A percentile compares a stretch with the other conserved stretches of the same genome.
Evolutionary conservation across 2,888 invertebrate genomes (phyloP).

Genomic region (Drosophila helvetica): DNA sequence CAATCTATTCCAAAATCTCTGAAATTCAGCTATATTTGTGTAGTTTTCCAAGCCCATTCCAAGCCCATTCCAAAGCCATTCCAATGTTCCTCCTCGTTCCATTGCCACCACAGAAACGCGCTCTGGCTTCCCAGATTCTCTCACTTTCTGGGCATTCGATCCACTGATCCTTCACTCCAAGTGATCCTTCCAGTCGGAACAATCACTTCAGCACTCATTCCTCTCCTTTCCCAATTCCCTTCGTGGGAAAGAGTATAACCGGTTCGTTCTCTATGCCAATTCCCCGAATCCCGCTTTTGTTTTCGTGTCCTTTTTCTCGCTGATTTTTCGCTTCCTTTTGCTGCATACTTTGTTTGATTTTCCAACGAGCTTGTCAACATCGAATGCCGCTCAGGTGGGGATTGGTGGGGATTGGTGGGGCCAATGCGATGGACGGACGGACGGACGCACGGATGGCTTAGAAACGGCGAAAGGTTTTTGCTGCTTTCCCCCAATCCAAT

Average conservation of each 20-base stretch:
- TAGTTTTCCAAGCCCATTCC: no score
- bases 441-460: neutral
- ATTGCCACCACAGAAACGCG: no score
- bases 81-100: no score
- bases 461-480: neutral
- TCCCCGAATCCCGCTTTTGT: constrained; percentile 11
- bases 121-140: no score
- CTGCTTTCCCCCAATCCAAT: neutral
- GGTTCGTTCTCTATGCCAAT: neutral
- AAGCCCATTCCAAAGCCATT: no score
- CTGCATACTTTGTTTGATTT: constrained; percentile 41
- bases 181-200: no score
- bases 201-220: no score
- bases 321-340: constrained; percentile 20
- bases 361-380: constrained; percentile 43
- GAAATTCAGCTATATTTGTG: no score
- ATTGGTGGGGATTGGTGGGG: neutral
- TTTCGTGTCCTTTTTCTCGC: constrained; percentile 14
- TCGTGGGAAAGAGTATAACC: neutral
- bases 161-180: no score
- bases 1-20: no score
- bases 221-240: no score
- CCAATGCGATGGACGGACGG: neutral
- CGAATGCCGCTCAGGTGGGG: constrained; percentile 17
- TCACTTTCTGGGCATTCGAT: no score